Conservation (phyloP, 1,140 invertebrate species). For the Sinonovacula constricta region DNA sequence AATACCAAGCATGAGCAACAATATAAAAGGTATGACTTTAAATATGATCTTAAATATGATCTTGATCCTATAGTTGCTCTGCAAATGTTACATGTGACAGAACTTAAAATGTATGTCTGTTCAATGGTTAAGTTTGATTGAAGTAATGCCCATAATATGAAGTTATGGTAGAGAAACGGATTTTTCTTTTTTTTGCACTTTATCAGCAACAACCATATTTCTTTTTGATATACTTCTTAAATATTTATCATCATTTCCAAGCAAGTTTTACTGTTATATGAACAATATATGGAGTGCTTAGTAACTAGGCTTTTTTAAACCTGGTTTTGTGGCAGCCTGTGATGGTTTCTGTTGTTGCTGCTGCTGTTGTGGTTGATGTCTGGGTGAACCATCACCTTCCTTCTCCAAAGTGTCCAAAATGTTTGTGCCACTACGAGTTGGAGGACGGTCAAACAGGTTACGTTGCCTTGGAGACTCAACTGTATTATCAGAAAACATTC, state of each 20-base stretch:
- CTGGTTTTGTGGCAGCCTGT: neutral
- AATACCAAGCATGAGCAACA: neutral
- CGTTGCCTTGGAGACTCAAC: conserved; percentile 61
- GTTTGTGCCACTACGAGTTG: conserved; percentile 69
- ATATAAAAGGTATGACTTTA: neutral
- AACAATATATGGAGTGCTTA: neutral
- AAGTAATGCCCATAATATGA: neutral
- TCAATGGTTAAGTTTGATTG: no score
- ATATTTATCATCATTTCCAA: neutral
- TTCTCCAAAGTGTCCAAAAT: conserved; percentile 49
- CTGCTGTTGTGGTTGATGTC: conserved; percentile 26
- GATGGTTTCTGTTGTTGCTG: neutral
- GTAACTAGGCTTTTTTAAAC: neutral
- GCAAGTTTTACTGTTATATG: neutral
- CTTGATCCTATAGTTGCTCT: no score
- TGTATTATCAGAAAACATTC: conserved; percentile 15
- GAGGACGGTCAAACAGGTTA: conserved; percentile 69
- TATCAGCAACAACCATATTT: neutral
- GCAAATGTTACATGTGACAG: no score
- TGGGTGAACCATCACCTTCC: neutral
- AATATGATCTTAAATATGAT: no score
- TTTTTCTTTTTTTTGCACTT: neutral
- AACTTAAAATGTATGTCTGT: no score
- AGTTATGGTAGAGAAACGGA: neutral
- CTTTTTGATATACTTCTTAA: neutral